phyloP scores from a whole-genome alignment of 2,888 invertebrate genomes.

The Torymus tubicola region DNA sequence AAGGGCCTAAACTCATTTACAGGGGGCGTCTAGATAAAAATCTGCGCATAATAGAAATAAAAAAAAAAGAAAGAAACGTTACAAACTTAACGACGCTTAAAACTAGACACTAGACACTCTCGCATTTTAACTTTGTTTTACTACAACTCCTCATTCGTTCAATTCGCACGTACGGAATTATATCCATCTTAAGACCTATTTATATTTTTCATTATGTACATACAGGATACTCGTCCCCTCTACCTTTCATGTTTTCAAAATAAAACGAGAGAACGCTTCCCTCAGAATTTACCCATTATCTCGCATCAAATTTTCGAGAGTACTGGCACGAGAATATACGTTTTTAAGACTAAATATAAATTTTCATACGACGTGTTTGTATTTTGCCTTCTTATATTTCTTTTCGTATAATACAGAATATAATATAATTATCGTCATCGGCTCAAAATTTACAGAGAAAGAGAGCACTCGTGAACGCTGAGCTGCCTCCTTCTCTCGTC shows the following conservation, averaged over 20 bases:
- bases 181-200: constrained; percentile 46
- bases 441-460: constrained; percentile 13
- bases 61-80: constrained; percentile 48
- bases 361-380: constrained; percentile 28
- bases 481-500: constrained; percentile 17
- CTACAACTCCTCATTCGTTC: neutral
- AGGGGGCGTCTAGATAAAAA: constrained; percentile 37
- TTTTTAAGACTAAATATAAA: constrained; percentile 47
- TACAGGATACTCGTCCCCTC: constrained; percentile 32
- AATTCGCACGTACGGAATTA: constrained; percentile 48
- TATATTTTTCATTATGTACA: constrained; percentile 55
- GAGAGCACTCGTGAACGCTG: constrained; percentile 49
- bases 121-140: constrained; percentile 7
- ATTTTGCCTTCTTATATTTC: constrained; percentile 1
- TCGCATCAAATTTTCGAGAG: constrained; percentile 26
- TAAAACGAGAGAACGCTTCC: constrained; percentile 50
- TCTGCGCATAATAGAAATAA: constrained; percentile 40
- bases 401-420: constrained; percentile 48
- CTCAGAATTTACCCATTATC: constrained; percentile 12
- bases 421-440: constrained; percentile 37
- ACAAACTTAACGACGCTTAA: constrained; percentile 43
- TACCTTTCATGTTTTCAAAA: constrained; percentile 39
- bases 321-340: constrained; percentile 39
- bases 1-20: constrained; percentile 54
- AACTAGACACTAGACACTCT: constrained; percentile 43